A percentile compares a stretch with the other conserved stretches of the same genome.
Conservation (phyloP, 2,113 vertebrate genomes). For the Eonycteris spelaea region DNA sequence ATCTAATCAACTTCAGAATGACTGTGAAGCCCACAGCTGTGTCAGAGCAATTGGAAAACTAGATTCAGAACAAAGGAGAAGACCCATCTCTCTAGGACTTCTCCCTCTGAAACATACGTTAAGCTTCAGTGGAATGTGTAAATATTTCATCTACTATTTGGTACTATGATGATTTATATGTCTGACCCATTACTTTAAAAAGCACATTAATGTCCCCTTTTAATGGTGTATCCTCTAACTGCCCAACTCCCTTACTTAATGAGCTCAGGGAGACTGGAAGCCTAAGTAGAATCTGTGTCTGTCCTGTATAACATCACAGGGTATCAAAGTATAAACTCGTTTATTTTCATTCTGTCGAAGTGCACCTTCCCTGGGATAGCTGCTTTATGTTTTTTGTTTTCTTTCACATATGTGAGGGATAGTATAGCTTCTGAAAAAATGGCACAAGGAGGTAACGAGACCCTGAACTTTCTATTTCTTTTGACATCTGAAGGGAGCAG, state of each 20-base stretch:
- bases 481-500: not conserved
- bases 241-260: conserved; percentile 69
- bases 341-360: conserved; percentile 76
- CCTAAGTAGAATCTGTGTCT: conserved; percentile 69
- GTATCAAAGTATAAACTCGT: conserved; percentile 65
- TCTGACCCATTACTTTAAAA: conserved; percentile 71
- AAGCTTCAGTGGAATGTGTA: conserved; percentile 77
- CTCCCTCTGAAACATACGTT: conserved; percentile 69
- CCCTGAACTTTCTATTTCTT: not conserved
- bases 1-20: conserved; percentile 80
- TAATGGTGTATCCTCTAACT: conserved; percentile 59
- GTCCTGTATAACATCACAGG: conserved; percentile 66
- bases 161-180: conserved; percentile 74
- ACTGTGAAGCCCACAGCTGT: conserved; percentile 76
- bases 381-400: conserved; percentile 61
- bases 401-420: conserved; percentile 56
- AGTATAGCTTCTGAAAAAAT: conserved; percentile 26
- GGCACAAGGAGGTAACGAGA: conserved; percentile 31
- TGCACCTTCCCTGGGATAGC: conserved; percentile 53
- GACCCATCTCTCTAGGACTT: conserved; percentile 74
- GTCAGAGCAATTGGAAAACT: conserved; percentile 78
- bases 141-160: conserved; percentile 86
- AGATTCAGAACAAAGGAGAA: conserved; percentile 82
- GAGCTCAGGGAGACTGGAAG: conserved; percentile 69
- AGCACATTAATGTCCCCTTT: conserved; percentile 75